phyloP scores from a whole-genome alignment of 2,113 vertebrate species.

The Eulemur macaco region DNA sequence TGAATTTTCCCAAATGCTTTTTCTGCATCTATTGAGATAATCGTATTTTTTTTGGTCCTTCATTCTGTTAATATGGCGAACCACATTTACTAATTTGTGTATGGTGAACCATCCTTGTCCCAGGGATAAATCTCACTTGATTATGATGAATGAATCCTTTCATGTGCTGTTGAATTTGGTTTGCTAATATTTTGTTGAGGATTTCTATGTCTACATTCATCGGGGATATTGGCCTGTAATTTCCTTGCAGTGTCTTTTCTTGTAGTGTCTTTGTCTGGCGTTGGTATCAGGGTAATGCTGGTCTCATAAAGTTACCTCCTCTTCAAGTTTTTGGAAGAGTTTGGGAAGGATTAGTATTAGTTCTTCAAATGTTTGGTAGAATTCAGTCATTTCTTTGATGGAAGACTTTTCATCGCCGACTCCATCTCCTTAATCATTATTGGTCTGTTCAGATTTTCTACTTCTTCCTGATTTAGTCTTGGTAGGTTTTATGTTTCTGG shows the following conservation, averaged over 20 bases:
- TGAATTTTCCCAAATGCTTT: not conserved
- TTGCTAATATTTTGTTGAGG: not conserved
- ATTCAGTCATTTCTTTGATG: not conserved
- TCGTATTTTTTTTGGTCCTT: not conserved
- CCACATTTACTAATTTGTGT: not conserved
- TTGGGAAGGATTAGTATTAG: not conserved
- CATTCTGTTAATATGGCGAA: not conserved
- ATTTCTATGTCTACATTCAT: not conserved
- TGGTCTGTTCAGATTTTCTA: not conserved
- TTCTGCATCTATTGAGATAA: not conserved
- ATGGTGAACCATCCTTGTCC: not conserved
- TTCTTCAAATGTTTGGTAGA: not conserved
- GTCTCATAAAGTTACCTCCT: not conserved
- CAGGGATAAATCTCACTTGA: not conserved
- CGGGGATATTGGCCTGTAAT: no score
- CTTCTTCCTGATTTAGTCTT: not conserved
- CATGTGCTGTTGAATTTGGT: not conserved
- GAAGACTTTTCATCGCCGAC: no score
- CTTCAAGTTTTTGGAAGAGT: not conserved
- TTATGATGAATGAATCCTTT: not conserved
- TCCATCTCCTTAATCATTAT: not conserved
- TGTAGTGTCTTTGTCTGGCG: not conserved
- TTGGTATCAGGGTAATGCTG: not conserved
- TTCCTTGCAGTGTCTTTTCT: not conserved
- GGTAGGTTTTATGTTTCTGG: no score